Base-by-base conservation (phyloP, 92 coral and sea anemone genomes). In the Actinernus sp. region DNA sequence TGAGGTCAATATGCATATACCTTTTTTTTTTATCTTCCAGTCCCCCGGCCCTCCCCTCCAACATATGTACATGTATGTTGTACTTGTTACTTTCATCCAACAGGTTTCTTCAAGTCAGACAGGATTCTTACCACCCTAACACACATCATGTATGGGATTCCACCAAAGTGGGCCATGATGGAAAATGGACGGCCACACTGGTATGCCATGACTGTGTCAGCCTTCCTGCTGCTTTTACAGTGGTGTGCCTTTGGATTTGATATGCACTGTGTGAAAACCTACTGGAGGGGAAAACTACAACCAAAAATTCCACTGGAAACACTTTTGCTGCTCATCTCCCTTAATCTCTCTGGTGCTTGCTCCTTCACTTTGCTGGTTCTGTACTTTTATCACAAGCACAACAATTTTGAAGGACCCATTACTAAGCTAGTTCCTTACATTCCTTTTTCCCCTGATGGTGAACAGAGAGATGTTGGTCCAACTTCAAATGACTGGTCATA, bases 171-270 rank as follows among this genome's bases (percentile, higher is more conserved):
- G 41, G 14, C 14, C 8, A 36, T 36, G 41, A 14, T 7, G 14
- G 8, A 36, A 14, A 36, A 36, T 36, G 41, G 41, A 7, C 41
- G 41, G 7, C 41, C 41, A 7, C 41, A 14, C 14, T 36, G 41
- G 41, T 14, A 36, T 14, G 8, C 14, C 14, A 36, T 7, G 7
- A 7, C 14, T 14, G 41, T 36, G 8, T 36, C 41, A 7, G 41
- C 14, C 14, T 7, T 65, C 3, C 60, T 85, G 23, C 56, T 57
- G 8, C 29, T 72, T 0, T 29, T 61, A 11, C 64, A 54, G 55
- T 85, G 91, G 86, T 55, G 49, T 39, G 68, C 91, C 48, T 78
- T 78, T 55, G 39, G 76, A 16, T 63, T 71, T 38, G 82, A 71
- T 37, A 56, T 78, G 82, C 54, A 65, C 77, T 55, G 73, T 14